Evolutionary conservation across 2,888 invertebrate genomes (phyloP), one percentile per base, ranked within the genome.

Genomic region (Elmis aenea): DNA sequence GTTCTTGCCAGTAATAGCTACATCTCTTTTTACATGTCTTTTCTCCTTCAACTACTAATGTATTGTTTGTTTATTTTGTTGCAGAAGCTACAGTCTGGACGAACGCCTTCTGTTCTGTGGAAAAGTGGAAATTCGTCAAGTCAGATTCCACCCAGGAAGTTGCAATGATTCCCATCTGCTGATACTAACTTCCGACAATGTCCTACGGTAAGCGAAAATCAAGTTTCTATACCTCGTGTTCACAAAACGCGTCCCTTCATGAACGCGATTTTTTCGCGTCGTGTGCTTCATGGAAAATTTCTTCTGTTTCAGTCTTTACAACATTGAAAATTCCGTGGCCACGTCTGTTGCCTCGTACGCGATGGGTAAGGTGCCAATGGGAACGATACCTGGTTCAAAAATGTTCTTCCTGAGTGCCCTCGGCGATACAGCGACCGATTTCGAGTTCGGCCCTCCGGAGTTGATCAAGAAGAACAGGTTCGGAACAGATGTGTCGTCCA

Each of bases 71-170:
- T n/a, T n/a, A n/a, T 46, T 49, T 51, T 42, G 33, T 73, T 73
- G 5, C 75, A 88, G 87, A 64, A 82, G 82, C 45, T 73, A 76
- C 58, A 77, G 79, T 45, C 64, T 93, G 36, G 88, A 85, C 54
- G 85, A 85, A 53, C 72, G 79, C 38, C 77, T 83, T 48, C 78
- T 87, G 56, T 75, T 79, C 51, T 80, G 79, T 45, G 77, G 76
- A 55, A 75, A 79, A 21, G 70, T 80, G n/a, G 80, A 83, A 58
- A 76, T 88, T 10, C 73, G 82, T 9, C 82, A 85, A 53, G 79
- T 82, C 3, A 77, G 79, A 46, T 94, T 93, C 86, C 93, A 94
- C 69, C 92, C 93, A 0, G 85, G 80, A 23, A 89, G 91, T 16
- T 67, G 74, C 6, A 73, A 76, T 1, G 81, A 87, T 52, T 81